Percentiles rank a stretch among this genome's conserved stretches.
These are phyloP conservation scores for Benthosema pterotum DNA, from an alignment of 2,797 vertebrate genomes.

Conservation along the genomic window DNA sequence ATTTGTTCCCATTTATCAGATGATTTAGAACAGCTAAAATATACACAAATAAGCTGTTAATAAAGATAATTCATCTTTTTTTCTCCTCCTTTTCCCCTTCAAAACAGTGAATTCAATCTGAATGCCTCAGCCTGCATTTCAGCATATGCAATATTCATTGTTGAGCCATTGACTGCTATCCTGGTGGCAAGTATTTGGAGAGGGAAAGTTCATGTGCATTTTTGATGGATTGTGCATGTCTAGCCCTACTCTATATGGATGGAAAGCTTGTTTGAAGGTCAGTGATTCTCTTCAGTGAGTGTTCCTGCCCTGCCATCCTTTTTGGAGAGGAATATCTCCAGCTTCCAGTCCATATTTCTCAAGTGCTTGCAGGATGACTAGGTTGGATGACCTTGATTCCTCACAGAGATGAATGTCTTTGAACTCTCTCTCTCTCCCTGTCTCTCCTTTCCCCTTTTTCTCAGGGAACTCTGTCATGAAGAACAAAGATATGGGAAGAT, in stretches of 20 bases:
- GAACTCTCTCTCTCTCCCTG: too few species aligned
- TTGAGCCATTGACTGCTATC: slow-evolving; percentile 80
- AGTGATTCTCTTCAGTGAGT: slow-evolving; percentile 78
- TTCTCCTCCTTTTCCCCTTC: slow-evolving; percentile 4
- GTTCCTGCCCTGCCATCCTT: slow-evolving; percentile 54
- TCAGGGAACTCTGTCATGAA: slow-evolving; percentile 58
- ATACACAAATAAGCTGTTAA: not conserved
- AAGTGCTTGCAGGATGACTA: slow-evolving; percentile 71
- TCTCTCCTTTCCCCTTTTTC: slow-evolving; percentile 43
- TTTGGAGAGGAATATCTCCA: slow-evolving; percentile 63
- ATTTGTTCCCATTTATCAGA: slow-evolving; percentile 28
- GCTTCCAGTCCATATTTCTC: slow-evolving; percentile 73
- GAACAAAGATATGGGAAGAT: slow-evolving; percentile 57
- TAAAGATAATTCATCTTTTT: slow-evolving; percentile 36
- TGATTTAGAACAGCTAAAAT: not conserved
- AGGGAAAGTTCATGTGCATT: slow-evolving; percentile 83
- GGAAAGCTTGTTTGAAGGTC: slow-evolving; percentile 82
- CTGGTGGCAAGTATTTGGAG: slow-evolving; percentile 79
- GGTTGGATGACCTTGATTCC: slow-evolving; percentile 74
- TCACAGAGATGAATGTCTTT: slow-evolving; percentile 69
- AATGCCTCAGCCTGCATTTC: slow-evolving; percentile 61
- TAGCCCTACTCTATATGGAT: slow-evolving; percentile 78
- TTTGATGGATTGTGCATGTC: slow-evolving; percentile 82
- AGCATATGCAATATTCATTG: slow-evolving; percentile 81
- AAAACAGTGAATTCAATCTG: slow-evolving; percentile 65